Evolutionary conservation across 2,113 vertebrate genomes (phyloP).

Genomic region (Morone chrysops): DNA sequence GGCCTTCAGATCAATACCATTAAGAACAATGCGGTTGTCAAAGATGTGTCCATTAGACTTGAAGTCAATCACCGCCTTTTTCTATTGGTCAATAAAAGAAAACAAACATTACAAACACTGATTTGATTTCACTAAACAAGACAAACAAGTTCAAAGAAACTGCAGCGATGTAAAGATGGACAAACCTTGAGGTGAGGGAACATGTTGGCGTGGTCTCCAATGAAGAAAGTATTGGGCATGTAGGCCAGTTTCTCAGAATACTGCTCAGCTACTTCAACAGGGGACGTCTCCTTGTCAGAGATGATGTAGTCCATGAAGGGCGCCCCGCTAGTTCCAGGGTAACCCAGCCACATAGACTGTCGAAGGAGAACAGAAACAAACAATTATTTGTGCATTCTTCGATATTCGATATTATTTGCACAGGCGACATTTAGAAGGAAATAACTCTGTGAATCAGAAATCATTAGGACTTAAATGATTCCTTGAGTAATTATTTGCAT

Average conservation of each 20-base stretch:
- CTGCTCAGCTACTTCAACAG: slow-evolving; percentile 94
- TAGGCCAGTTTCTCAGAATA: slow-evolving; percentile 99
- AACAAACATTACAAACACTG: neutral
- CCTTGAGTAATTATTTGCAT: too few relatives aligned
- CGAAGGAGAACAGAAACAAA: neutral
- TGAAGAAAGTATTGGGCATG: slow-evolving; percentile 99
- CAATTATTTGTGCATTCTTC: neutral
- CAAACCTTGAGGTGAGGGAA: slow-evolving; percentile 98
- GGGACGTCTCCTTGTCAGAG: slow-evolving; percentile 96
- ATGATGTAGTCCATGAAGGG: slow-evolving; percentile 99
- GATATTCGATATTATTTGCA: neutral
- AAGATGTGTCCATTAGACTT: slow-evolving; percentile 99
- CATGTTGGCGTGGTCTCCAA: slow-evolving; percentile 99
- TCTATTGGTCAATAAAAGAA: slow-evolving; percentile 81
- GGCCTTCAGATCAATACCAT: slow-evolving; percentile 97
- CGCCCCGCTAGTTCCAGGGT: slow-evolving; percentile 97
- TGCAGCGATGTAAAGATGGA: neutral
- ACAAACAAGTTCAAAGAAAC: neutral
- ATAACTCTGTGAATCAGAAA: neutral
- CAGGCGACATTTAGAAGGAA: neutral
- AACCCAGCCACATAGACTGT: slow-evolving; percentile 98
- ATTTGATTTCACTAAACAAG: neutral
- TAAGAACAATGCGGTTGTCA: slow-evolving; percentile 98
- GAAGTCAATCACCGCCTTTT: slow-evolving; percentile 99
- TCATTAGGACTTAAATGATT: too few relatives aligned